These are phyloP conservation scores for Halichoerus grypus DNA, from an alignment of 2,113 vertebrate genomes.

Conservation along the genomic window DNA sequence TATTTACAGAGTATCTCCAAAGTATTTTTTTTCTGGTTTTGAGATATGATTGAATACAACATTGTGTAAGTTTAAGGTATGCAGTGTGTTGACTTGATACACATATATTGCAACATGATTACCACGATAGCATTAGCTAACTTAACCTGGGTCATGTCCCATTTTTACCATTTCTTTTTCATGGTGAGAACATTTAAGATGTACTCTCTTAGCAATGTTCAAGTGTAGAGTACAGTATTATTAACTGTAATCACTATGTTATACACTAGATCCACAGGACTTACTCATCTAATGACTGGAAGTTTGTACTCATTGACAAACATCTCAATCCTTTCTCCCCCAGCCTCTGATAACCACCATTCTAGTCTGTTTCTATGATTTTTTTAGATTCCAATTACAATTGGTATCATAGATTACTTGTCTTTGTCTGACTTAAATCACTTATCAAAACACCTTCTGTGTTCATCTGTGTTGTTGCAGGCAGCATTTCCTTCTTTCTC, in stretches of 20 bases:
- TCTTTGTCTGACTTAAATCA: neutral
- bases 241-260: neutral
- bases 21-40: neutral
- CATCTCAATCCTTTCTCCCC: neutral
- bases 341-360: neutral
- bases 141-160: neutral
- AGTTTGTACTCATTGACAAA: neutral
- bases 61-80: neutral
- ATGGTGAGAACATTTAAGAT: neutral
- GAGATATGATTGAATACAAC: neutral
- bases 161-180: slow-evolving; percentile 8
- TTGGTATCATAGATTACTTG: neutral
- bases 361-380: neutral
- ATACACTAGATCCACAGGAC: neutral
- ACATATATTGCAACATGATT: neutral
- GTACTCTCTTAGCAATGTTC: neutral
- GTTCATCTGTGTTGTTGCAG: neutral
- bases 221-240: neutral
- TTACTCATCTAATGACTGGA: neutral
- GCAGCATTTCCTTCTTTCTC: neutral
- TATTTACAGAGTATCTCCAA: neutral
- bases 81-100: neutral
- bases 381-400: neutral
- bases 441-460: neutral
- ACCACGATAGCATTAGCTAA: neutral